Base-by-base conservation (phyloP, 2,113 vertebrate species). In the Junco hyemalis region DNA sequence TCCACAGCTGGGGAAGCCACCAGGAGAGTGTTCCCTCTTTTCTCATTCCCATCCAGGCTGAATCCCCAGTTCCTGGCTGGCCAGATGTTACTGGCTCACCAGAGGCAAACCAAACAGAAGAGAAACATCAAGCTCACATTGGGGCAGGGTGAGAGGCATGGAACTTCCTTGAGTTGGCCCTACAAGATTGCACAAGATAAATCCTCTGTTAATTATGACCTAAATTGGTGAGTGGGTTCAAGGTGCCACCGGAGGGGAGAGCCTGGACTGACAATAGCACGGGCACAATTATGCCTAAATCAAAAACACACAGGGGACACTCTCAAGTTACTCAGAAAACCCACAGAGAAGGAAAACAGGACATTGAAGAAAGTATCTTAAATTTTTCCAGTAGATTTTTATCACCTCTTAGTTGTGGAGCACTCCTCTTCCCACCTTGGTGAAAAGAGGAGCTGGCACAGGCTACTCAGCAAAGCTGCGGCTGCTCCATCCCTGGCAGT, bases 381-480 rank as follows among this genome's bases (percentile, higher is more conserved):
- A 24, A 8, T 64, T 47, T 72, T 54, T 19, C 25, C 33, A 6
- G 15, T 14, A 42, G 63, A 31, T 47, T 36, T 35, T 45, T n/a
- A 10, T n/a, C 20, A 26, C 10, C 16, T 44, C 0, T 2, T 1
- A 44, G 26, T 21, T 2, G 1, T 19, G 12, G 61, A 68, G 35
- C 2, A 5, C 24, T 80, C 48, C 16, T 38, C n/a, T 54, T 54
- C 61, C 42, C 8, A 2, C 19, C 18, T 44, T 5, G 11, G 21
- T 35, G 14, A 71, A 33, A 86, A 33, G 6, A 47, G 18, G 19
- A 16, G 3, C 10, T 25, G 24, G 21, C 33, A 8, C 8, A 61
- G 15, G 38, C 0, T 69, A 3, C 5, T 8, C 84, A 45, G 38
- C 61, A n/a, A 0, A 78, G 33, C 53, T 59, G 53, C 14, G 63